Conservation (phyloP, 2,113 vertebrate genomes). For the Microtus montanus region DNA sequence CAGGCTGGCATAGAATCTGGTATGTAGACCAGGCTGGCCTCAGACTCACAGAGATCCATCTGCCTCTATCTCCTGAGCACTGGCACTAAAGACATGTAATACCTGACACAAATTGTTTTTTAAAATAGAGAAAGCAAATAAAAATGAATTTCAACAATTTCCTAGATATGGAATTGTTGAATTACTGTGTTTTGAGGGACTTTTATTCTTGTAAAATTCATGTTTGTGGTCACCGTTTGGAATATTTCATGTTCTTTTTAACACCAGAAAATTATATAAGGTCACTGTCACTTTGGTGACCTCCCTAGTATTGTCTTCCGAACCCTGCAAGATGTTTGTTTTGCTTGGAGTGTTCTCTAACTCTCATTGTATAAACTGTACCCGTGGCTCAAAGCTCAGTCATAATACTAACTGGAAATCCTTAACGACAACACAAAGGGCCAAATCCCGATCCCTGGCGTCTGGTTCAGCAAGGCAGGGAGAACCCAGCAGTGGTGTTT, state of each 20-base stretch:
- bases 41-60: not conserved
- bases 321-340: conserved; percentile 23
- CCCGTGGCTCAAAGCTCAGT: not conserved
- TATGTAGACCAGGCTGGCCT: not conserved
- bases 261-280: conserved; percentile 25
- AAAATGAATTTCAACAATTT: not conserved
- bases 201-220: not conserved
- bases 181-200: not conserved
- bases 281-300: conserved; percentile 7
- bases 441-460: not conserved
- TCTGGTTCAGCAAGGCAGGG: not conserved
- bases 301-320: not conserved
- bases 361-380: conserved; percentile 2
- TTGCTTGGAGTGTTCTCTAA: not conserved
- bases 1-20: not conserved
- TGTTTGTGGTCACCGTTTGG: not conserved
- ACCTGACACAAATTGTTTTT: not conserved
- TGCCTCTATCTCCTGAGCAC: not conserved
- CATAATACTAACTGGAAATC: not conserved
- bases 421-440: not conserved
- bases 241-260: conserved; percentile 14
- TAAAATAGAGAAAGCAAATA: not conserved
- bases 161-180: not conserved
- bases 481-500: not conserved
- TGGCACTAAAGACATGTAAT: not conserved